Base-by-base conservation (phyloP, 2,888 invertebrate genomes). In the Scotopteryx bipunctaria region DNA sequence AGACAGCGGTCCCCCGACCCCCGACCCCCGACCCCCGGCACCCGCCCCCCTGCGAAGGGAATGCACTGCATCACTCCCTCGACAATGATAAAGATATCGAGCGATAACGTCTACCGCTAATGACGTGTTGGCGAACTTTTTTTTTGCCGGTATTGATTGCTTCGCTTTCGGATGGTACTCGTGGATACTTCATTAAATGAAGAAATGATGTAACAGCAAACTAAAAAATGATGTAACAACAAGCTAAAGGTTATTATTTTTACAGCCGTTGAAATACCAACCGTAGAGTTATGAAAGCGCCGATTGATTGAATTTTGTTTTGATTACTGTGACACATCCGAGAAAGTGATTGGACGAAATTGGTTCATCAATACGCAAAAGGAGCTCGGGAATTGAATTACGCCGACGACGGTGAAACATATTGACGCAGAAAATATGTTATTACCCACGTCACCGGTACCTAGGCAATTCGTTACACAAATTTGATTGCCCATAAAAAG, bases 61-160 rank as follows among this genome's bases (percentile, higher is more conserved):
- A 45, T 9, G 27, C 40, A 9, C 15, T 25, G 40, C 25, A 35
- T 40, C 40, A 41, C 47, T 9, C 16, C 13, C 17, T 5, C 46
- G 38, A 37, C 23, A 32, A 23, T 17, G 38, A 32, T 47, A 40
- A 27, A 6, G 23, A 32, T 40, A 40, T 32, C 15, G 16, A 38
- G 16, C 6, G 21, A 38, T 40, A 33, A 14, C 32, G 32, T 32
- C 17, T n/a, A 27, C 16, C 19, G 11, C 17, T 27, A 11, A 16
- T 6, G 32, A 32, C 41, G 21, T 14, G 13, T 14, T 19, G n/a
- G 21, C 9, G 14, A 21, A 23, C 15, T 8, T 31, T 32, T 46
- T 37, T 38, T 31, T 31, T 8, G 6, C 29, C 16, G 23, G 3
- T 25, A 11, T 35, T 17, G 14, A 27, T 35, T 44, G 9, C 8